Evolutionary conservation across 2,888 invertebrate genomes (phyloP).

Genomic region (Galerucella calmariensis): DNA sequence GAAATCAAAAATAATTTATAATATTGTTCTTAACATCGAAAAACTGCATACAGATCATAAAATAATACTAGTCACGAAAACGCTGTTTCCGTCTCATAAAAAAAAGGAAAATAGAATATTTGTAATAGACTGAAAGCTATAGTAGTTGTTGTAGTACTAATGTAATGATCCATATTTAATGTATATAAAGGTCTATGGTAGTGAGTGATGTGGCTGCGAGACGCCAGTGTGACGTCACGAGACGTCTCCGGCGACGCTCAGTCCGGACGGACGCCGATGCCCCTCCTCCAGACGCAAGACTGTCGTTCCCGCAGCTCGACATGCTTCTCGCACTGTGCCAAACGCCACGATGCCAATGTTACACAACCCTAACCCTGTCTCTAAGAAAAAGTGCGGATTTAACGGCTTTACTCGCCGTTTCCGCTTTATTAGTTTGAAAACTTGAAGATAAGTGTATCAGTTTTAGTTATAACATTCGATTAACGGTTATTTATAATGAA

Average conservation of each 20-base stretch:
- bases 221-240: conserved; percentile 60
- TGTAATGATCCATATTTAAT: conserved; percentile 56
- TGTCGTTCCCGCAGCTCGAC: conserved; percentile 34
- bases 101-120: conserved; percentile 41
- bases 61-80: conserved; percentile 27
- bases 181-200: conserved; percentile 54
- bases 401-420: not conserved
- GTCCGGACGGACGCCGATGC: conserved; percentile 51
- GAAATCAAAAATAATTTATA: conserved; percentile 25
- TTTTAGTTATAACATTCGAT: not conserved
- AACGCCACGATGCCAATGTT: conserved; percentile 35
- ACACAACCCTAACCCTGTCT: conserved; percentile 10
- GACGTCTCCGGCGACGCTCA: conserved; percentile 57
- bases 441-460: not conserved
- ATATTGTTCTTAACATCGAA: conserved; percentile 27
- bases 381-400: conserved; percentile 8
- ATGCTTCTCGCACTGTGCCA: conserved; percentile 43
- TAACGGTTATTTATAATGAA: not conserved
- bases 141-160: conserved; percentile 44
- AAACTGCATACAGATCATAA: conserved; percentile 33
- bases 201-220: conserved; percentile 59
- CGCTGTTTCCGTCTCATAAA: conserved; percentile 16
- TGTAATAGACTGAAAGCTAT: conserved; percentile 42
- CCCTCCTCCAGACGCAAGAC: conserved; percentile 46
- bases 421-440: not conserved